A percentile compares a stretch with the other conserved stretches of the same genome.
These are phyloP conservation scores for Pan troglodytes DNA, from an alignment of 2,113 vertebrate species.

Conservation along the genomic window NHGRI_mPanTro3-v2.1_pri NC_072411.2:49265001-49265500, in stretches of 20 bases:
- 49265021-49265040: neutral
- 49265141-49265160: neutral
- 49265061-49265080: neutral
- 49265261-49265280: conserved; percentile 34
- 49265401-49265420: neutral
- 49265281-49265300: conserved; percentile 7
- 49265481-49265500: conserved; percentile 83
- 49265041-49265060: neutral
- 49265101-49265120: neutral
- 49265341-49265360: neutral
- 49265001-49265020: neutral
- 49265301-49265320: conserved; percentile 9
- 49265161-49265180: neutral
- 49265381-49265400: neutral
- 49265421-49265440: conserved; percentile 71
- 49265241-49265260: conserved; percentile 33
- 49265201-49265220: neutral
- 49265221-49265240: conserved; percentile 32
- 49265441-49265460: conserved; percentile 82
- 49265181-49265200: neutral
- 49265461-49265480: conserved; percentile 86
- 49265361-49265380: neutral
- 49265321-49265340: conserved; percentile 33
- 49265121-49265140: neutral
- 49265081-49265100: neutral